phyloP scores from a whole-genome alignment of 2,113 vertebrate species.

The Aepyceros melampus region DNA sequence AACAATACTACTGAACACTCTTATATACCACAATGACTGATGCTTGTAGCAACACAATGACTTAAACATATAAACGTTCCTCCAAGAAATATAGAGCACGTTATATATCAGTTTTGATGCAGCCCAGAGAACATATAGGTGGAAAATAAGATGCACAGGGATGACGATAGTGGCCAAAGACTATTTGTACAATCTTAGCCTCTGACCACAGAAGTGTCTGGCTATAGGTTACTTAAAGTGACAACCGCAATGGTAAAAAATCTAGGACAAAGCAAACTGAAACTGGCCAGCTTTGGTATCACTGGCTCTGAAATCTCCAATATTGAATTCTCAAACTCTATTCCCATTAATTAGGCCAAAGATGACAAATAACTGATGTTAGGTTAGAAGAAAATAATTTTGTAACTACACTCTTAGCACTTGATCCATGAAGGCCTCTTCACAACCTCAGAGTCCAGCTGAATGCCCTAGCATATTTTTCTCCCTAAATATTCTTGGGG shows the following conservation, averaged over 20 bases:
- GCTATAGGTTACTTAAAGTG: background rate
- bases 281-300: background rate
- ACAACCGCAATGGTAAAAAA: background rate
- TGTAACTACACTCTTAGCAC: constrained; percentile 15
- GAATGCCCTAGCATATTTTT: background rate
- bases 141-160: background rate
- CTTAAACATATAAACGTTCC: background rate
- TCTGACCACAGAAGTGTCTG: background rate
- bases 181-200: background rate
- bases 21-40: background rate
- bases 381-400: constrained; percentile 35
- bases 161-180: background rate
- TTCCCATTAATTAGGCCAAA: constrained; percentile 41
- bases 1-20: background rate
- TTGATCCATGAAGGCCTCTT: background rate
- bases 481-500: background rate
- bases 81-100: background rate
- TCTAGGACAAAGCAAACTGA: background rate
- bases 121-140: background rate
- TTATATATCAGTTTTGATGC: background rate
- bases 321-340: background rate
- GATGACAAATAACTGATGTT: background rate
- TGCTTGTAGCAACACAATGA: background rate
- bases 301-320: background rate
- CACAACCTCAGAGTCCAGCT: background rate